phyloP scores from a whole-genome alignment of 2,113 vertebrate species.

The Urocynchramus pylzowi region DNA sequence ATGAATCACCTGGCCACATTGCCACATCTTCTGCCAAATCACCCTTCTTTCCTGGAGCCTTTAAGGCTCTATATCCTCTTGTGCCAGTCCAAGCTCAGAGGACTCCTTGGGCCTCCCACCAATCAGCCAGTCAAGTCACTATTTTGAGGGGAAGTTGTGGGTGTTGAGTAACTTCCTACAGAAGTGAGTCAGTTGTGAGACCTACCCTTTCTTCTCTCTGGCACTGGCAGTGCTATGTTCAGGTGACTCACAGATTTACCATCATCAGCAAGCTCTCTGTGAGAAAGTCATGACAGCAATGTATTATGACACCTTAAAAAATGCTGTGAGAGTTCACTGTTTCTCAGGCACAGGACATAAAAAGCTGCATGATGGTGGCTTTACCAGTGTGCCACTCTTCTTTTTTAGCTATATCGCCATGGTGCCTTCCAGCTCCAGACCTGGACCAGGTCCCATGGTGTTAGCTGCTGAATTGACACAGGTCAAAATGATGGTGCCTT shows the following conservation, averaged over 20 bases:
- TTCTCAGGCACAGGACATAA: neutral
- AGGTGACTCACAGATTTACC: neutral
- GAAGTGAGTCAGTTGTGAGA: neutral
- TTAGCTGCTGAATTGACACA: neutral
- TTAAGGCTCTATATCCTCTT: neutral
- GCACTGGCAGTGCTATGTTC: neutral
- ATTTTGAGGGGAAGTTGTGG: neutral
- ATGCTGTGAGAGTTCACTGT: neutral
- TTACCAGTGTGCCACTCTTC: neutral
- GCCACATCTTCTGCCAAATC: neutral
- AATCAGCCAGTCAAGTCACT: neutral
- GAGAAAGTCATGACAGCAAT: rapidly evolving
- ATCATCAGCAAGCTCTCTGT: neutral
- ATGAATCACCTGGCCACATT: neutral
- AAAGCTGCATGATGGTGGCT: neutral
- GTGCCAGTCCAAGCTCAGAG: neutral
- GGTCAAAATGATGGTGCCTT: neutral
- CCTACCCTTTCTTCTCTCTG: neutral
- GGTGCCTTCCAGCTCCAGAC: neutral
- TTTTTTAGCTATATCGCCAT: neutral
- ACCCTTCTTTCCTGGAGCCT: neutral
- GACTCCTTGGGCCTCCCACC: neutral
- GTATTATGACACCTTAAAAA: neutral
- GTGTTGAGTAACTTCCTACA: neutral
- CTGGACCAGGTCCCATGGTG: rapidly evolving